These are phyloP conservation scores for Micronycteris hirsuta DNA, from an alignment of 2,113 vertebrate genomes.

Conservation along the genomic window DNA sequence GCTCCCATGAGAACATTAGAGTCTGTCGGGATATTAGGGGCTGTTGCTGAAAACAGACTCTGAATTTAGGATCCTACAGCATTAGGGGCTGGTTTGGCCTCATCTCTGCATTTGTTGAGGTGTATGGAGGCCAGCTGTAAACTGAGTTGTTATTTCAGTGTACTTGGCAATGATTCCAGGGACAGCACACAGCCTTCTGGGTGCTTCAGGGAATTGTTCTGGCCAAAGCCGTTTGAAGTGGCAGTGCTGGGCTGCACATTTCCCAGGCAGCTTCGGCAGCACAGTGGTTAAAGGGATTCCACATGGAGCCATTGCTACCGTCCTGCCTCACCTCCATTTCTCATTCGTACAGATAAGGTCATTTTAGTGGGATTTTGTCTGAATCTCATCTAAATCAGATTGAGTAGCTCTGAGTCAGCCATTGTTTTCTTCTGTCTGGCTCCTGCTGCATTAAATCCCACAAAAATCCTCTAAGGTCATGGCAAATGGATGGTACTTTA, in stretches of 20 bases:
- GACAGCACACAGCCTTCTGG: neutral
- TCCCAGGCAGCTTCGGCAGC: neutral
- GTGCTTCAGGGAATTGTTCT: neutral
- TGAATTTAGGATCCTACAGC: neutral
- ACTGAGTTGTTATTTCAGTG: neutral
- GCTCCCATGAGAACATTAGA: neutral
- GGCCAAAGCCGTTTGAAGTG: neutral
- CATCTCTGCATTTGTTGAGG: neutral
- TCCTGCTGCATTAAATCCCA: constrained; percentile 3
- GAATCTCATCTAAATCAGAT: neutral
- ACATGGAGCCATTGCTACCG: neutral
- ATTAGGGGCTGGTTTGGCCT: neutral
- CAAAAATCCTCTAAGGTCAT: neutral
- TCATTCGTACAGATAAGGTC: neutral
- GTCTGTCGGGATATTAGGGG: neutral
- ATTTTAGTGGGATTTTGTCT: neutral
- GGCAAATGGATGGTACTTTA: neutral
- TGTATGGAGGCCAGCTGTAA: neutral
- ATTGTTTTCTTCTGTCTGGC: neutral
- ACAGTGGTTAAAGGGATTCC: neutral
- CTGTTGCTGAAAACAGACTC: neutral
- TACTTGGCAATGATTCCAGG: neutral
- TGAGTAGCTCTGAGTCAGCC: neutral
- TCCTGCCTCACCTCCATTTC: neutral
- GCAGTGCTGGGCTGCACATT: neutral